Percentiles rank a stretch among this genome's conserved stretches.
Conservation (phyloP, 1,140 invertebrate species). For the Drosophila ficusphila region DNA sequence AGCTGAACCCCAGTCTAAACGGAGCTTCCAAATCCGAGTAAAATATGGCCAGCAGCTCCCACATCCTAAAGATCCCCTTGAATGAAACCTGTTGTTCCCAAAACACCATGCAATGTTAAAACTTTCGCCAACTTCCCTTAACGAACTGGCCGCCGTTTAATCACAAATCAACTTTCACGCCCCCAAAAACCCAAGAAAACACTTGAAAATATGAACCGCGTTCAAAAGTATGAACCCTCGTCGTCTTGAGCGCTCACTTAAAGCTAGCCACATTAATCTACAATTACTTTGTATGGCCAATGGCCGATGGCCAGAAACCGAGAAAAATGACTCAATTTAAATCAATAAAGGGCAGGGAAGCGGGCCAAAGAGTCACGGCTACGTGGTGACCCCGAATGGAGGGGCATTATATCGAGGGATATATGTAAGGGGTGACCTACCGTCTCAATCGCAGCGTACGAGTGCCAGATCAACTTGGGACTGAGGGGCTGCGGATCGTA, state of each 20-base stretch:
- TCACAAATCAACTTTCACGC: constrained; percentile 50
- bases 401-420: background rate
- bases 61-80: background rate
- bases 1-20: too few relatives aligned
- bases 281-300: constrained; percentile 57
- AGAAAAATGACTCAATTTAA: constrained; percentile 78
- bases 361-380: background rate
- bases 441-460: constrained; percentile 67
- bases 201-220: constrained; percentile 8
- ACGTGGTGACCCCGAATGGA: constrained; percentile 42
- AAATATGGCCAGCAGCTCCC: constrained; percentile 3
- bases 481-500: constrained; percentile 49
- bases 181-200: constrained; percentile 22
- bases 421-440: constrained; percentile 31
- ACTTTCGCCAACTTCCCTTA: constrained; percentile 49
- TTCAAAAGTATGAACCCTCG: constrained; percentile 51
- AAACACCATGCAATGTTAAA: constrained; percentile 10
- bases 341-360: constrained; percentile 62
- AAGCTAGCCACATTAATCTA: constrained; percentile 56
- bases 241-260: constrained; percentile 40
- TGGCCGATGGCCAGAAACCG: constrained; percentile 17
- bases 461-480: constrained; percentile 76
- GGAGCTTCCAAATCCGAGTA: background rate
- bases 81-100: constrained; percentile 32
- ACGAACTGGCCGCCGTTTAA: constrained; percentile 30